phyloP scores from a whole-genome alignment of 2,888 invertebrate species.

The Apamea anceps region DNA sequence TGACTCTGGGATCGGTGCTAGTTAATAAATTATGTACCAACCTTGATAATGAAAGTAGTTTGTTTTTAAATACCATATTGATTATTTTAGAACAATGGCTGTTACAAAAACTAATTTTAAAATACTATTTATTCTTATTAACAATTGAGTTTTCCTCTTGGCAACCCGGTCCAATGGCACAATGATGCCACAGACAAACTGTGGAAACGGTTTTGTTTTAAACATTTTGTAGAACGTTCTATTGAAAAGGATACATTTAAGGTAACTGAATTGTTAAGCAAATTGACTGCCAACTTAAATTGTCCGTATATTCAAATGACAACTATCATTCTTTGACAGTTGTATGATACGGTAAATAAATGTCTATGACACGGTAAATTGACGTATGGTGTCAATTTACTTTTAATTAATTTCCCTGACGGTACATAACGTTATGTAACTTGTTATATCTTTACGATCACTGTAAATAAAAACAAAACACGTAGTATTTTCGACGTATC shows the following conservation, averaged over 20 bases:
- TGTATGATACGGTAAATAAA: neutral
- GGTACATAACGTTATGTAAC: slow-evolving; percentile 24
- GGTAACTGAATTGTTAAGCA: neutral
- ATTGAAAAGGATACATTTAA: neutral
- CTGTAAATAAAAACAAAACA: slow-evolving; percentile 29
- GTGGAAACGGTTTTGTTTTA: neutral
- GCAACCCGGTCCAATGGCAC: neutral
- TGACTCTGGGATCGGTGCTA: neutral
- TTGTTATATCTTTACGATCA: slow-evolving; percentile 2
- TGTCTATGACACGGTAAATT: too few species aligned
- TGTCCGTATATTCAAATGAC: neutral
- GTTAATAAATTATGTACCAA: neutral
- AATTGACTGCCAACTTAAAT: neutral
- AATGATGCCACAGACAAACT: neutral
- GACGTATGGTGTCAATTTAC: neutral
- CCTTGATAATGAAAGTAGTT: neutral
- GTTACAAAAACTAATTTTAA: neutral
- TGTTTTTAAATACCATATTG: neutral
- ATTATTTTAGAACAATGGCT: neutral
- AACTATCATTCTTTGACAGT: neutral
- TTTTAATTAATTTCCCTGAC: neutral
- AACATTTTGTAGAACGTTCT: neutral
- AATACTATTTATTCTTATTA: neutral
- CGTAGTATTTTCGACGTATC: slow-evolving; percentile 3
- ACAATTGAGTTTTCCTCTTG: neutral